Evolutionary conservation across 2,797 vertebrate genomes (phyloP), one percentile per base, ranked within the genome.

Genomic region (Chanos chanos): DNA sequence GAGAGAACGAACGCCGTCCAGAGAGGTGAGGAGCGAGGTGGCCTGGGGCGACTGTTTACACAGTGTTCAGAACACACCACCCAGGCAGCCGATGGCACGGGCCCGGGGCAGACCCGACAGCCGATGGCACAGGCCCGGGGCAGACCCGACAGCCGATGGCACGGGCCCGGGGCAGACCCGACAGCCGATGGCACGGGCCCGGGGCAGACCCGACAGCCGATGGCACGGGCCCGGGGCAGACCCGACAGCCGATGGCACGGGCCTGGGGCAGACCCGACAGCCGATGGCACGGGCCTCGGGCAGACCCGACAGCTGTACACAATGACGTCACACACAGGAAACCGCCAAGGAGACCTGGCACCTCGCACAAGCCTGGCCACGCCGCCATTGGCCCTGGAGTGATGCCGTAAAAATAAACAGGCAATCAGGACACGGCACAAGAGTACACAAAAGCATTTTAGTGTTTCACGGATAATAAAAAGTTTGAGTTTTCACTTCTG

Each of bases 291-390:
- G 90, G 76, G 89, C 90, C 91, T 93, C 89, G 86, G 83, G 89
- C 90, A 92, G 89, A 91, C 87, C 84, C 87, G 82, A 81, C 75
- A 87, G 89, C 85, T n/a, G 88, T 93, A 92, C 90, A 93, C 92
- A 94, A 95, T 98, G 94, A 98, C 94, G 94, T 97, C 95, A 97
- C 90, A 79, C 87, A 91, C 91, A 94, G 94, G 94, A 97, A 94
- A 91, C 88, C 87, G 88, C 86, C 81, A 70, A 81, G 85, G 87
- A 82, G 78, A 87, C 87, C 93, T 94, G 94, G 94, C 94, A 95
- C 92, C 93, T 94, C 90, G 86, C 79, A 86, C n/a, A 83, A 86
- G 83, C 40, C 85, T 89, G 91, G 92, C 89, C 86, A 77, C 83
- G 89, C 90, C 89, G 92, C 92, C 89, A 92, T 91, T 92, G 93